Evolutionary conservation across 2,888 invertebrate genomes (phyloP).

Genomic region (Oscheius sp.): DNA sequence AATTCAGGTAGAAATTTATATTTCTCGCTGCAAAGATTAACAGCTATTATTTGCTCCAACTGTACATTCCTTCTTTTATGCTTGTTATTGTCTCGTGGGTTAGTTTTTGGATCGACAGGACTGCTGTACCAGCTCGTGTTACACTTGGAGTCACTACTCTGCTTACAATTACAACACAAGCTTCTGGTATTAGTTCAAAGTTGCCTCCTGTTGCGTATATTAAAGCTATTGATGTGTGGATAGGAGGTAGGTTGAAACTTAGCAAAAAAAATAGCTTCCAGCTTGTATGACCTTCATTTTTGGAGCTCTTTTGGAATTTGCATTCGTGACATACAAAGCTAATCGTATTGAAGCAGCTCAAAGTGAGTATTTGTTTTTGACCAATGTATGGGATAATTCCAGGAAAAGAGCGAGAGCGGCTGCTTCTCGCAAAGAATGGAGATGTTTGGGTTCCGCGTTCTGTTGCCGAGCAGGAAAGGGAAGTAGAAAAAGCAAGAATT

Average conservation of each 20-base stretch:
- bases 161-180: conserved; percentile 97
- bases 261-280: conserved; percentile 11
- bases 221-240: conserved; percentile 76
- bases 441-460: conserved; percentile 49
- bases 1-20: conserved; percentile 82
- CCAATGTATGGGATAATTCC: not conserved
- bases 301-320: conserved; percentile 92
- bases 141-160: conserved; percentile 89
- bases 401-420: conserved; percentile 31
- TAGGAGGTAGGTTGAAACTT: conserved; percentile 35
- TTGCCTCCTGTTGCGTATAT: conserved; percentile 83
- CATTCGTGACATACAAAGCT: conserved; percentile 86
- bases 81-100: conserved; percentile 68
- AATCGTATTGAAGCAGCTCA: conserved; percentile 50
- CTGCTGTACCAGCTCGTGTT: conserved; percentile 58
- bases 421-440: conserved; percentile 17
- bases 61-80: conserved; percentile 94
- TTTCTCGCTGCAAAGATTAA: not conserved
- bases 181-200: conserved; percentile 67
- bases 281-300: conserved; percentile 92
- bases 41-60: conserved; percentile 97
- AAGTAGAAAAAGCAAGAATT: conserved; percentile 44
- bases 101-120: conserved; percentile 65
- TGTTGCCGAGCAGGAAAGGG: conserved; percentile 47
- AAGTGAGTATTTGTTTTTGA: conserved; percentile 28